Evolutionary conservation across 2,888 invertebrate species (phyloP).

Genomic region (Drosophila putrida): DNA sequence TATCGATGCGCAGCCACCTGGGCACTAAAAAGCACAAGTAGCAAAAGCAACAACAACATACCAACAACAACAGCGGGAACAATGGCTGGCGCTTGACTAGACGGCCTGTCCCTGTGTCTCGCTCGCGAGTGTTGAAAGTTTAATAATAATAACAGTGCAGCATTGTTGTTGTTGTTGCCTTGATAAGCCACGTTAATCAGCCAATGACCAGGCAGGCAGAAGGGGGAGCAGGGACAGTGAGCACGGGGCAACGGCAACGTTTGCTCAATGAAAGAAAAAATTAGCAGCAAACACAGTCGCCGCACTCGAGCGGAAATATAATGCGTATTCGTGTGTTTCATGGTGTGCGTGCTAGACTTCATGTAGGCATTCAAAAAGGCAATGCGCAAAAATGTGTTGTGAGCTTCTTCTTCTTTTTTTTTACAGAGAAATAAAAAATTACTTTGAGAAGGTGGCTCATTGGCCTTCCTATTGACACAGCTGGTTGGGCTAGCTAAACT

Average conservation of each 20-base stretch:
- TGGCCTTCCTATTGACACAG: constrained; percentile 65
- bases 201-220: constrained; percentile 55
- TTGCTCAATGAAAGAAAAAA: constrained; percentile 68
- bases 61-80: constrained; percentile 27
- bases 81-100: constrained; percentile 67
- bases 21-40: constrained; percentile 11
- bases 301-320: constrained; percentile 78
- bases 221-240: too few relatives aligned
- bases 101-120: constrained; percentile 49
- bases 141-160: constrained; percentile 46
- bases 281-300: constrained; percentile 51
- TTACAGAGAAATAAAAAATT: constrained; percentile 9
- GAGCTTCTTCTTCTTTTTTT: constrained; percentile 25
- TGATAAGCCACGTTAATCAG: constrained; percentile 64
- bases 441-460: constrained; percentile 33
- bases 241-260: constrained; percentile 18
- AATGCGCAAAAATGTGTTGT: constrained; percentile 59
- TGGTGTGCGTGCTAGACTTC: constrained; percentile 37
- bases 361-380: constrained; percentile 54
- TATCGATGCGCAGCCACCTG: constrained; percentile 70
- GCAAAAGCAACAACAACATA: constrained; percentile 11
- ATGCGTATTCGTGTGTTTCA: constrained; percentile 59
- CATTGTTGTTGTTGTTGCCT: constrained; percentile 41
- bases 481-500: constrained; percentile 52
- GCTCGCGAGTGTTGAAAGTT: constrained; percentile 41